Conservation (phyloP, 2,797 vertebrate species). For the Pelochelys cantorii region DNA sequence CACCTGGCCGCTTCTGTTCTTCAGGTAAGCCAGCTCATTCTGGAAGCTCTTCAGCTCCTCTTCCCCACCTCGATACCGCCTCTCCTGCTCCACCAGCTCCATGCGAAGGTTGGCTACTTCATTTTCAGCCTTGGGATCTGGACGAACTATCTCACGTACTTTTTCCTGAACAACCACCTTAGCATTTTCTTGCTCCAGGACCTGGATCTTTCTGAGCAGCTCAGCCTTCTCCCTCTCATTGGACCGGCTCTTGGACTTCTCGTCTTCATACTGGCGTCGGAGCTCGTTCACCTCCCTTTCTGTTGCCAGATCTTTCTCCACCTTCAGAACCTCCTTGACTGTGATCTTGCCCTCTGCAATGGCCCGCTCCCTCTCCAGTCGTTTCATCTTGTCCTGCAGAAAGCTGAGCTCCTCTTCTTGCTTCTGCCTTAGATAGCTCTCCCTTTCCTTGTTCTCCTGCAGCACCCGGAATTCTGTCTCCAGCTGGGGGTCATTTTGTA, state of each 20-base stretch:
- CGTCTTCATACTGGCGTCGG: conserved; percentile 89
- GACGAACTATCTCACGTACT: conserved; percentile 93
- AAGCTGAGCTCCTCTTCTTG: conserved; percentile 92
- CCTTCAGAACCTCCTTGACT: conserved; percentile 95
- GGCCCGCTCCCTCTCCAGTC: conserved; percentile 92
- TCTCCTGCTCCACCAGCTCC: conserved; percentile 93
- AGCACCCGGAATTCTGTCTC: conserved; percentile 88
- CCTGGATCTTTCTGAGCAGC: conserved; percentile 89
- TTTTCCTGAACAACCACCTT: conserved; percentile 95
- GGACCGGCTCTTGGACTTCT: conserved; percentile 87
- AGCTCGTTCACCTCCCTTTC: conserved; percentile 93
- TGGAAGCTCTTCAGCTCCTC: conserved; percentile 88
- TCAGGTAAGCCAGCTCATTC: conserved; percentile 87
- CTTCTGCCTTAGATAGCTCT: conserved; percentile 82
- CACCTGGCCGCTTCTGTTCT: conserved; percentile 90
- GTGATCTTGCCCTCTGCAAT: conserved; percentile 96
- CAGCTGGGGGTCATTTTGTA: conserved; percentile 94
- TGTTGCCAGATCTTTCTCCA: conserved; percentile 90
- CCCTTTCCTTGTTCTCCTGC: conserved; percentile 87
- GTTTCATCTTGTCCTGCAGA: conserved; percentile 90
- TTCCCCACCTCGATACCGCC: conserved; percentile 87
- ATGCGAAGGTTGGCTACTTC: conserved; percentile 95
- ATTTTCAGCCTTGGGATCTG: conserved; percentile 95
- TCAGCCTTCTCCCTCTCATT: conserved; percentile 89
- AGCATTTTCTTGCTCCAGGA: conserved; percentile 92